Evolutionary conservation across 2,797 vertebrate species (phyloP).

Genomic region (Melanotaenia trifasciata): DNA sequence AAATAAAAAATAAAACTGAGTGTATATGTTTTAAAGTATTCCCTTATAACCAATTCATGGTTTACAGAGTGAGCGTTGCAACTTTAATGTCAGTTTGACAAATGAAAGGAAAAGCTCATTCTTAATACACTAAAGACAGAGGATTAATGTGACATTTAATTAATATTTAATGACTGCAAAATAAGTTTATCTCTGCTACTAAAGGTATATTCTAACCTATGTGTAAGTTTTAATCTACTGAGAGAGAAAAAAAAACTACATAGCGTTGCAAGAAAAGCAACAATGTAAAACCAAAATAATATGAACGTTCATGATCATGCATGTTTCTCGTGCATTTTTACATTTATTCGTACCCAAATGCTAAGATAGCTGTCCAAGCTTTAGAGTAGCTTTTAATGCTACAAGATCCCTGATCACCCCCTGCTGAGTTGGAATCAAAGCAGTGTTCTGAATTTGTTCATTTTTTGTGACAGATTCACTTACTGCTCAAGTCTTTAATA

Average conservation of each 20-base stretch:
- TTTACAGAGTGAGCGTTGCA: conserved; percentile 19
- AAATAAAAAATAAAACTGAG: conserved; percentile 42
- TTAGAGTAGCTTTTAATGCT: conserved; percentile 4
- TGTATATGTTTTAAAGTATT: conserved; percentile 26
- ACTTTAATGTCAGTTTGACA: conserved; percentile 13
- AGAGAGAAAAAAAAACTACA: background rate
- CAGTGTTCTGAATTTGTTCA: conserved; percentile 8
- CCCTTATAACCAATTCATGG: conserved; percentile 32
- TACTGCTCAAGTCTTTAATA: conserved; percentile 25
- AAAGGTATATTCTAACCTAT: background rate
- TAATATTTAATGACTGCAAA: too few species aligned
- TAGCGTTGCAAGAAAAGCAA: background rate
- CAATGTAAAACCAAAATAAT: background rate
- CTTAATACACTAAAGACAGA: background rate
- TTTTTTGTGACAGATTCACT: conserved; percentile 10
- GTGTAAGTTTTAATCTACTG: background rate
- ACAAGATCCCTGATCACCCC: background rate
- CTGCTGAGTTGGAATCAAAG: background rate
- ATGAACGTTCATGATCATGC: background rate
- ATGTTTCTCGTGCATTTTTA: background rate
- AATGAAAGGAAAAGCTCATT: background rate
- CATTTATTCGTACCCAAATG: background rate
- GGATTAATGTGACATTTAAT: background rate
- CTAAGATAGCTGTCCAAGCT: background rate
- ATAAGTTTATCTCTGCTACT: background rate